phyloP scores from a whole-genome alignment of 1,140 invertebrate genomes.

The Philaenus spumarius region DNA sequence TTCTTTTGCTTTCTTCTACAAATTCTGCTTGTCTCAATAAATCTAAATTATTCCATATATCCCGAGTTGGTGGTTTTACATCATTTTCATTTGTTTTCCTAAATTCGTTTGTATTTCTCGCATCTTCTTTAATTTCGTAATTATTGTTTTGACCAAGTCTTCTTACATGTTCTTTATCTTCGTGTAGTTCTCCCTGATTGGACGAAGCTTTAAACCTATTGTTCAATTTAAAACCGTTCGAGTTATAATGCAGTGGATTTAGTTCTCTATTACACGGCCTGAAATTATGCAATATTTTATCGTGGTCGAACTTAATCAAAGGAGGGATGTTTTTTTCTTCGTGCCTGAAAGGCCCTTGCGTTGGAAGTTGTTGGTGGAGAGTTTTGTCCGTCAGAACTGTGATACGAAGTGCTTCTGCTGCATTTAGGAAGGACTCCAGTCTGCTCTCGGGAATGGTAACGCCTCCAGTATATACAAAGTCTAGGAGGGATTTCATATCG shows the following conservation, averaged over 20 bases:
- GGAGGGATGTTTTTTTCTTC: background rate
- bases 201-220: no score
- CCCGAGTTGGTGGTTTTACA: background rate
- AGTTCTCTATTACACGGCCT: background rate
- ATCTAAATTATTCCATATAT: no score
- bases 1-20: no score
- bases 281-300: background rate
- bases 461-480: conserved; percentile 54
- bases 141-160: no score
- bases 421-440: conserved; percentile 46
- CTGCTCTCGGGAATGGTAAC: conserved; percentile 47
- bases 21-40: no score
- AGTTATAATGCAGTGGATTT: background rate
- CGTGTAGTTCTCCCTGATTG: no score
- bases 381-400: conserved; percentile 42
- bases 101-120: background rate
- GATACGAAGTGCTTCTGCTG: conserved; percentile 48
- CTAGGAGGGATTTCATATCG: conserved; percentile 49
- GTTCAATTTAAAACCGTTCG: background rate
- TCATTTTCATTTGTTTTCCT: background rate
- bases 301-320: conserved; percentile 12
- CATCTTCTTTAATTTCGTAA: no score
- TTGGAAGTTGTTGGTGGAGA: conserved; percentile 16
- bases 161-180: no score
- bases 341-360: background rate